Base-by-base conservation (phyloP, 2,797 vertebrate species). In the Numenius phaeopus region DNA sequence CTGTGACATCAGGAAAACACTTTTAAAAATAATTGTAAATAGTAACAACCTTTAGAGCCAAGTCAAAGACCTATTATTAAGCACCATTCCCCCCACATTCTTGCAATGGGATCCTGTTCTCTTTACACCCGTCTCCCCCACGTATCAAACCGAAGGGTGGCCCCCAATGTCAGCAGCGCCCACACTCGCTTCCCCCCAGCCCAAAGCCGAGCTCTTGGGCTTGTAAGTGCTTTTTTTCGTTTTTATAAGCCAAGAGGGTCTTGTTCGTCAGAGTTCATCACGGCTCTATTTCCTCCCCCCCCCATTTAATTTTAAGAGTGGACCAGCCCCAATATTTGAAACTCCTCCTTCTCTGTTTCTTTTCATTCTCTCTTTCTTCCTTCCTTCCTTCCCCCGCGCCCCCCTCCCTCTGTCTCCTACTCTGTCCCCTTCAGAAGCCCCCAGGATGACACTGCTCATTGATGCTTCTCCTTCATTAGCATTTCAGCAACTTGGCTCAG, bases 401-500 rank as follows among this genome's bases (percentile, higher is more conserved):
- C 94, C 94, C 96, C 95, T 94, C 82, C 96, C 79, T 89, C 92
- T 65, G 58, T 94, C 94, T 97, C 93, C 90, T 92, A 89, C 86
- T 91, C 94, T 83, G 89, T 96, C 97, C 98, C 98, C 97, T 97
- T 97, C 95, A 83, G 98, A 98, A 98, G 97, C 98, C 98, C 98
- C 98, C 96, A 96, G 98, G 98, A 99, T 99, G 99, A 99, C 98
- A 99, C 98, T 93, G 98, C 98, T 98, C 99, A 99, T 98, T 99
- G 99, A 99, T 99, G 98, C 98, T 98, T 98, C 98, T 97, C 97
- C 93, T 98, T 99, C 99, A 99, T 99, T 99, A 99, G 98, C 98
- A 99, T 99, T 98, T 98, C 98, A 97, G 98, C 98, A 97, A 98
- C 98, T 98, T 98, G 98, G 98, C 98, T 98, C 98, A 97, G 98